Evolutionary conservation across 2,888 invertebrate genomes (phyloP), one percentile per base, ranked within the genome.

Genomic region (Tridacna gigas): DNA sequence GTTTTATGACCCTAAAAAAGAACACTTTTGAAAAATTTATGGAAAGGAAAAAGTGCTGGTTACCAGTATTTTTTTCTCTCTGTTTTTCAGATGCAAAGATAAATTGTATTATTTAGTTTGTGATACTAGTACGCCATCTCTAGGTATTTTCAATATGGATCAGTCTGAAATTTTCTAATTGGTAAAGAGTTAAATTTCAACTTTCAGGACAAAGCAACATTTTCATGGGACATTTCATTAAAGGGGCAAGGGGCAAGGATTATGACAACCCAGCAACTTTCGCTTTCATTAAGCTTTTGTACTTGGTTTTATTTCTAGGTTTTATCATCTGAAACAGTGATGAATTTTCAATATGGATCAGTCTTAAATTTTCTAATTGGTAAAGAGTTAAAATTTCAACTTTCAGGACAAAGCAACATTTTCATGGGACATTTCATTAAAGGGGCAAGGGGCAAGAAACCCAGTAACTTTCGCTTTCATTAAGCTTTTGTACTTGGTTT

Each of bases 301-400:
- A 3, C 26, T 26, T 25, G n/a, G n/a, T 56, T 60, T 12, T 61
- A n/a, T 47, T 75, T 87, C 12, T 79, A 92, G 91, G 88, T 91
- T 67, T 86, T 88, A 13, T 87, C 86, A 20, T 80, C 90, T 45
- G 90, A 92, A 81, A 87, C 89, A 7, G 83, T 90, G 13, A 80
- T 90, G 78, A 89, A 86, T 13, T 89, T 37, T 37, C 37, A 37
- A 37, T 37, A 37, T 37, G 37, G 37, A 37, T 37, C 37, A 37
- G 37, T 37, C 37, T 37, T 4, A 37, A 37, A 37, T 2, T 37
- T 37, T 37, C 37, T 4, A 37, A 37, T 4, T 37, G 37, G 37
- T 37, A 37, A 37, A 37, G 37, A 37, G 37, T 37, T 37, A 37
- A 37, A n/a, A 15, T 56, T 56, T 66, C 28, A 66, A 12, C 66